These are phyloP conservation scores for Amphipoea lucens DNA, from an alignment of 2,888 invertebrate species.

Conservation along the genomic window DNA sequence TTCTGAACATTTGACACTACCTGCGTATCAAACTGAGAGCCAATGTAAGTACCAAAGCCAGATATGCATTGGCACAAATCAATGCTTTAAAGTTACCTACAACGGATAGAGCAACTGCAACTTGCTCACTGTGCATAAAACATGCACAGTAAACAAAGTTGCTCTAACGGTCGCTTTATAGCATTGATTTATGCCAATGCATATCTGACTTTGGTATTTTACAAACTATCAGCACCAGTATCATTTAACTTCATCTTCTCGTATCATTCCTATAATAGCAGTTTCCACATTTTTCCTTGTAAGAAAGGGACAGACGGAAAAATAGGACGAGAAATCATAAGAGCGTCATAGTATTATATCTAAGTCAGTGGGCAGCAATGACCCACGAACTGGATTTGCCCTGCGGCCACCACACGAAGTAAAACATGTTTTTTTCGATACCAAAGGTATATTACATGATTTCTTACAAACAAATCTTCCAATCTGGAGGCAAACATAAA, in stretches of 20 bases:
- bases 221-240: conserved; percentile 8
- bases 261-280: conserved; percentile 13
- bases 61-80: not conserved
- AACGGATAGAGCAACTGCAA: not conserved
- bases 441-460: conserved; percentile 2
- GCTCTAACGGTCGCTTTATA: not conserved
- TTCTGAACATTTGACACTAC: too few species aligned
- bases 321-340: not conserved
- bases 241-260: not conserved
- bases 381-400: conserved; percentile 19
- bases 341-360: conserved; percentile 7
- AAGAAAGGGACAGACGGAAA: not conserved
- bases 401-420: not conserved
- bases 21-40: too few species aligned
- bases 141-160: not conserved
- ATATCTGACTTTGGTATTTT: not conserved
- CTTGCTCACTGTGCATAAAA: not conserved
- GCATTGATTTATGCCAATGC: not conserved
- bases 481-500: conserved; percentile 7
- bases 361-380: conserved; percentile 9
- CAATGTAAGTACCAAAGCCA: too few species aligned
- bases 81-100: not conserved
- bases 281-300: conserved; percentile 16
- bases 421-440: conserved; percentile 27
- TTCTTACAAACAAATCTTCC: not conserved